Evolutionary conservation across 2,113 vertebrate genomes (phyloP).

Genomic region (Corydoras sp.): DNA sequence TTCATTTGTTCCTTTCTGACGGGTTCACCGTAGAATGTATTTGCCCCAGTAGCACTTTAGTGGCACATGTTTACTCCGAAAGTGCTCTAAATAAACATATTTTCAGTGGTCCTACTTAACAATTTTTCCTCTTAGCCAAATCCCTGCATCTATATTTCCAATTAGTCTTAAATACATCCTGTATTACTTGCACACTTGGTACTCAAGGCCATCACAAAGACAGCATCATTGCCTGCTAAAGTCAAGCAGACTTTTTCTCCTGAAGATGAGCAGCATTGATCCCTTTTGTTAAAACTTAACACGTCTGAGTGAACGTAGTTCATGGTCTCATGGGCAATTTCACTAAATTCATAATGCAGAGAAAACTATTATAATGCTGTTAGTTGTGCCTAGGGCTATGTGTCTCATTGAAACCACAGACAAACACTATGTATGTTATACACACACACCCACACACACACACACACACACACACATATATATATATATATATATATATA

Average conservation of each 20-base stretch:
- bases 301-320: slow-evolving; percentile 41
- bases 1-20: no score
- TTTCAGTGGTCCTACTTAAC: no score
- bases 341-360: slow-evolving; percentile 60
- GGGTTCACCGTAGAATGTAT: no score
- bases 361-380: slow-evolving; percentile 33
- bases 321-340: slow-evolving; percentile 54
- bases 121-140: no score
- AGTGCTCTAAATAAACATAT: no score
- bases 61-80: no score
- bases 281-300: slow-evolving; percentile 28
- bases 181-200: slow-evolving; percentile 9
- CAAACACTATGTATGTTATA: slow-evolving; percentile 57
- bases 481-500: no score
- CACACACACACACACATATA: no score
- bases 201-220: slow-evolving; percentile 43
- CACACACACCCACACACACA: slow-evolving; percentile 17
- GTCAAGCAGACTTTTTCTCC: slow-evolving; percentile 40
- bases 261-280: slow-evolving; percentile 25
- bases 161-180: no score
- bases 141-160: no score
- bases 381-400: slow-evolving; percentile 54
- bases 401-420: slow-evolving; percentile 56
- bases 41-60: no score
- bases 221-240: slow-evolving; percentile 38